Conservation (phyloP, 2,797 vertebrate species). For the Neosalanx taihuensis region DNA sequence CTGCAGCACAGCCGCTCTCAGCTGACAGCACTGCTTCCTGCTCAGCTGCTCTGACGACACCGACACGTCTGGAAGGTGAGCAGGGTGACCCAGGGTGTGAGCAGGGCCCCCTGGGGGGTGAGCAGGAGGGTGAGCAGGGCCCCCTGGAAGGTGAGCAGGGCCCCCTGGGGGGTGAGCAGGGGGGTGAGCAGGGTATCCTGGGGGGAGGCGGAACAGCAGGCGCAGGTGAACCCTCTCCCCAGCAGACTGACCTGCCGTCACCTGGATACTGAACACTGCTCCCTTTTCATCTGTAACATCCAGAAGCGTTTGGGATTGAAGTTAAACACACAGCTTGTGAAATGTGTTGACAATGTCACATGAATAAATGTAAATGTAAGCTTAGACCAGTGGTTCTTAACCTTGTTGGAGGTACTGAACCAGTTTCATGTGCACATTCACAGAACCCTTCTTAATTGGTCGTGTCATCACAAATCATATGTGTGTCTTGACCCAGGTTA, state of each 20-base stretch:
- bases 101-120: conserved; percentile 74
- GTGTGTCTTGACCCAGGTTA: no score
- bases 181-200: conserved; percentile 72
- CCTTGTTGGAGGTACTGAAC: no score
- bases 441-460: no score
- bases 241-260: conserved; percentile 21
- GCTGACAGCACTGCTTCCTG: conserved; percentile 70
- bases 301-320: background rate
- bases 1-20: conserved; percentile 70
- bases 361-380: no score
- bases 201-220: conserved; percentile 79
- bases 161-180: no score
- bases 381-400: no score
- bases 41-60: conserved; percentile 77
- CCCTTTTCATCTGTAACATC: conserved; percentile 36
- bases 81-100: conserved; percentile 74
- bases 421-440: no score
- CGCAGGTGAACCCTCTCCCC: conserved; percentile 29
- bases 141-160: conserved; percentile 72
- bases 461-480: no score
- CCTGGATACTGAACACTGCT: conserved; percentile 40
- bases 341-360: no score
- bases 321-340: background rate
- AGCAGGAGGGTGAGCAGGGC: no score
- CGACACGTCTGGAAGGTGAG: conserved; percentile 74